Conservation (phyloP, 1,140 invertebrate genomes). For the Whitmania pigra region DNA sequence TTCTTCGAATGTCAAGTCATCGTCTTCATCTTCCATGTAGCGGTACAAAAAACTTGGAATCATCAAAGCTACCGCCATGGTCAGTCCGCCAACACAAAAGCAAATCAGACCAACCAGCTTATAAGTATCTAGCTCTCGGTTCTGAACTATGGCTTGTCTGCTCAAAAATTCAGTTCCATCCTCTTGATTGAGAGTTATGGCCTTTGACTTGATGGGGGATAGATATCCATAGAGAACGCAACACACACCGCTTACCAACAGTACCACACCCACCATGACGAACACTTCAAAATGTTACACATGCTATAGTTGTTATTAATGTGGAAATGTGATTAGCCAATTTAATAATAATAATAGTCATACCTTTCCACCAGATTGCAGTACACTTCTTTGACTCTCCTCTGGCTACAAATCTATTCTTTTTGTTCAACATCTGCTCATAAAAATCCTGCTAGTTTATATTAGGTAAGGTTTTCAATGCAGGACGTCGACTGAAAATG, state of each 20-base stretch:
- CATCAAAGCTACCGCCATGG: conserved; percentile 43
- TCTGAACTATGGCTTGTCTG: conserved; percentile 43
- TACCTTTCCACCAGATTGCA: conserved; percentile 10
- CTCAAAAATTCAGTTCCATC: conserved; percentile 43
- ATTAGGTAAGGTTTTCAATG: too few species aligned
- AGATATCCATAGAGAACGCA: conserved; percentile 47
- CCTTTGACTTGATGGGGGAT: conserved; percentile 33
- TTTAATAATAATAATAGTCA: background rate
- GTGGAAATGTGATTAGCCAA: too few species aligned
- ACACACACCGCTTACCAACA: conserved; percentile 43
- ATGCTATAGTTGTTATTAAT: background rate
- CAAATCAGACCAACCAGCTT: conserved; percentile 46
- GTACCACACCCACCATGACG: conserved; percentile 42
- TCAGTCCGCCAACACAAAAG: conserved; percentile 47
- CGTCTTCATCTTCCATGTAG: conserved; percentile 41
- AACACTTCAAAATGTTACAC: conserved; percentile 29
- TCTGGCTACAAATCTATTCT: background rate
- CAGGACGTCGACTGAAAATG: too few species aligned
- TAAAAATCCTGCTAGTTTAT: too few species aligned
- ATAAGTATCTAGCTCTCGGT: conserved; percentile 45
- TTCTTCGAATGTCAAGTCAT: background rate
- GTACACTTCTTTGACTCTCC: background rate
- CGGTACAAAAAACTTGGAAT: conserved; percentile 44
- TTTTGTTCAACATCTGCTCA: too few species aligned
- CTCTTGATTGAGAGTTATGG: conserved; percentile 5